Conservation (phyloP, 2,797 vertebrate genomes). For the Eleutherodactylus coqui region DNA sequence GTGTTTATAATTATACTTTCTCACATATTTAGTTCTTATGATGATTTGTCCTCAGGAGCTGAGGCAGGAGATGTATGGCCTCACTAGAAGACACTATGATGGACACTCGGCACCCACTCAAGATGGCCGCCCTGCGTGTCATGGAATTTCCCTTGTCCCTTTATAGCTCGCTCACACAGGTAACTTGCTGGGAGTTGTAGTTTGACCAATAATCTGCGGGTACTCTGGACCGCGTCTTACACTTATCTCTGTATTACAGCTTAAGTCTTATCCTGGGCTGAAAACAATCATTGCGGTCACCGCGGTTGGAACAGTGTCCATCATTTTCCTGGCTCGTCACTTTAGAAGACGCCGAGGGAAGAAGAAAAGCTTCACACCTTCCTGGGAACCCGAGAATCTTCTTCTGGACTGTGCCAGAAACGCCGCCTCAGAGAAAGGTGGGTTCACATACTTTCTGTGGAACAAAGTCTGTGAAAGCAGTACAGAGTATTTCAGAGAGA, state of each 20-base stretch:
- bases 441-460: background rate
- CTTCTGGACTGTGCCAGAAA: slow-evolving; percentile 77
- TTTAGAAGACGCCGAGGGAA: slow-evolving; percentile 91
- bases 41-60: slow-evolving; percentile 54
- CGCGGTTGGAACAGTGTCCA: slow-evolving; percentile 85
- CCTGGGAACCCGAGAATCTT: slow-evolving; percentile 82
- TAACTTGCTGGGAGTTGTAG: slow-evolving; percentile 66
- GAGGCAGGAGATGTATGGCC: slow-evolving; percentile 77
- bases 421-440: slow-evolving; percentile 82
- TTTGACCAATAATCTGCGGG: background rate
- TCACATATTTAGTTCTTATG: no score
- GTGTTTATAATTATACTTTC: no score
- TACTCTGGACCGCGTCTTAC: background rate
- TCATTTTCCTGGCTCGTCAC: slow-evolving; percentile 89
- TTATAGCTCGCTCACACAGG: slow-evolving; percentile 85
- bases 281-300: slow-evolving; percentile 88
- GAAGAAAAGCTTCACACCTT: slow-evolving; percentile 78
- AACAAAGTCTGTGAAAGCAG: background rate
- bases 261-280: slow-evolving; percentile 83
- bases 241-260: slow-evolving; percentile 72
- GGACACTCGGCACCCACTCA: slow-evolving; percentile 80
- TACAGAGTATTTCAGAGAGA: background rate
- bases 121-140: slow-evolving; percentile 78
- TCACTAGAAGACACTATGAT: slow-evolving; percentile 84
- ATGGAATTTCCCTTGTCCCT: slow-evolving; percentile 85